Base-by-base conservation (phyloP, 2,888 invertebrate species). In the Drosophila mercatorum region DNA sequence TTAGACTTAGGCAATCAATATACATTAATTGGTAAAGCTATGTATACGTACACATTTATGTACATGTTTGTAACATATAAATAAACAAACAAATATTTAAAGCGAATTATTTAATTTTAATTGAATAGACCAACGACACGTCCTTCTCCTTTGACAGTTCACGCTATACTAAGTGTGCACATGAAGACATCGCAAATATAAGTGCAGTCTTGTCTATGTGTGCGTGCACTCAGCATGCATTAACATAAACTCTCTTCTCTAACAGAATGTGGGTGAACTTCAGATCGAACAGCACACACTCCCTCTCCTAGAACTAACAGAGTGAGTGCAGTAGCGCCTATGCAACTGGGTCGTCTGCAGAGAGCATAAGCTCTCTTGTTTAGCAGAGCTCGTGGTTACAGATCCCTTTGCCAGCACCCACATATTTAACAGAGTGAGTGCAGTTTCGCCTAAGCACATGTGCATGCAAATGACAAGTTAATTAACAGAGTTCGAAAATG, bases 21-120 rank as follows among this genome's bases (percentile, higher is more conserved):
- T 55, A 58, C 61, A 44, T 62, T 28, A 68, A 44, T 69, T 46
- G 47, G 56, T 62, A 65, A 55, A 36, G 52, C 36, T 61, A 41
- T 44, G 62, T 26, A n/a, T 44, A 55, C 34, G 34, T 43, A 46
- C 41, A 43, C 44, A 26, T 26, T 12, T 26, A 41, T 51, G 41
- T 56, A 36, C 22, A 55, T 40, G 6, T 70, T 58, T 76, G 70
- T 76, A 70, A 55, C 22, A 56, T 57, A 66, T 72, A 57, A 72
- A 78, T 11, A 44, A 22, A 44, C n/a, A 41, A 51, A n/a, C 40
- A n/a, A n/a, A 40, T 26, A 72, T 49, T 65, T 55, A 46, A 59
- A 51, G n/a, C 5, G 0, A 7, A 1, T 4, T 6, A 3, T 46
- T 46, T 12, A 3, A 26, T 26, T 22, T 17, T 3, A n/a, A 0